phyloP scores from a whole-genome alignment of 2,797 vertebrate genomes.

The Eleutherodactylus coqui region DNA sequence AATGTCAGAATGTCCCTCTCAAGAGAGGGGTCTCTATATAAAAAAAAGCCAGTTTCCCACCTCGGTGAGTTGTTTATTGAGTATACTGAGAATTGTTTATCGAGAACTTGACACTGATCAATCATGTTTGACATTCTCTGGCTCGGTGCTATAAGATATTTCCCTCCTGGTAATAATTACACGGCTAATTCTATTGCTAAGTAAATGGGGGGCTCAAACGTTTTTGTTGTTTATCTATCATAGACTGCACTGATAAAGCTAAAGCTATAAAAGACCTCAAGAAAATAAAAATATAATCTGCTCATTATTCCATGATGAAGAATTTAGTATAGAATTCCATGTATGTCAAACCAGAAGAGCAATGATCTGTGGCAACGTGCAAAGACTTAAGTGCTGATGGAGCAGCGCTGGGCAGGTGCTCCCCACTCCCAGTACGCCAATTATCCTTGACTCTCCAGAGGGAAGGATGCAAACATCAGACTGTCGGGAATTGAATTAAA shows the following conservation, averaged over 20 bases:
- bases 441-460: slow-evolving; percentile 51
- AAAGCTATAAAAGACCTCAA: neutral
- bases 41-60: slow-evolving; percentile 24
- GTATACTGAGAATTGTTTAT: slow-evolving; percentile 48
- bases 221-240: slow-evolving; percentile 42
- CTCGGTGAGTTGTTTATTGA: slow-evolving; percentile 34
- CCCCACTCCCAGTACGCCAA: slow-evolving; percentile 54
- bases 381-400: slow-evolving; percentile 60
- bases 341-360: slow-evolving; percentile 37
- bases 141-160: slow-evolving; percentile 4
- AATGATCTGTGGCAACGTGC: slow-evolving; percentile 40
- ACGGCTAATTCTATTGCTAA: slow-evolving; percentile 34
- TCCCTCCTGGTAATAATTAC: slow-evolving; percentile 32
- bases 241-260: neutral
- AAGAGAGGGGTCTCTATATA: slow-evolving; percentile 13
- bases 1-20: slow-evolving; percentile 29
- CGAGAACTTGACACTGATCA: slow-evolving; percentile 41
- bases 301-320: slow-evolving; percentile 31
- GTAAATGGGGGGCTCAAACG: neutral
- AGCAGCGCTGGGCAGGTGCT: slow-evolving; percentile 52
- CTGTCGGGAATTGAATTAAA: slow-evolving; percentile 58
- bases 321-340: slow-evolving; percentile 33
- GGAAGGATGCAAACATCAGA: slow-evolving; percentile 48
- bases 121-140: slow-evolving; percentile 54
- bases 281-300: slow-evolving; percentile 29